Conservation (phyloP, 2,888 invertebrate genomes). For the Drosophila algonquin region DNA sequence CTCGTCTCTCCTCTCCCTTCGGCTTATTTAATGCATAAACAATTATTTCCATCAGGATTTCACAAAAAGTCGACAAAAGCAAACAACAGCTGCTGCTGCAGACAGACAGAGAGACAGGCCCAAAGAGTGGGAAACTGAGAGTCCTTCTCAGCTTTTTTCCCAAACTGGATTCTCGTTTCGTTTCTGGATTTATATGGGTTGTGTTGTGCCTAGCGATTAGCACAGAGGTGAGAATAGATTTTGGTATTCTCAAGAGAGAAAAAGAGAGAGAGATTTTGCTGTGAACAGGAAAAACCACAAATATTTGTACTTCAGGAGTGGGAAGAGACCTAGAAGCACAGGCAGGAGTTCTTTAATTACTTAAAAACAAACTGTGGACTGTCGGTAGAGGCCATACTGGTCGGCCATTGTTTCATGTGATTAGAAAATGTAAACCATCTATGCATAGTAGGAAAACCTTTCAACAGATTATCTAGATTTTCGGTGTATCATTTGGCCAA, state of each 20-base stretch:
- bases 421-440: neutral
- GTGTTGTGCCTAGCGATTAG: slow-evolving; percentile 59
- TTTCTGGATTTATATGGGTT: neutral
- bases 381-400: neutral
- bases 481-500: neutral
- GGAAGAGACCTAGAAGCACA: neutral
- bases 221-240: slow-evolving; percentile 43
- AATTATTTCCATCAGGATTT: slow-evolving; percentile 81
- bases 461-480: slow-evolving; percentile 4
- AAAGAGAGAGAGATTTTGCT: slow-evolving; percentile 32
- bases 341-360: slow-evolving; percentile 57
- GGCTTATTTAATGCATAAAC: slow-evolving; percentile 82
- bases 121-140: slow-evolving; percentile 17
- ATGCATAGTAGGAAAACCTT: slow-evolving; percentile 3
- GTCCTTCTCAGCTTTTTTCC: slow-evolving; percentile 17
- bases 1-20: slow-evolving; percentile 35
- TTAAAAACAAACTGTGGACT: slow-evolving; percentile 48
- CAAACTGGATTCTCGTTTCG: slow-evolving; percentile 60
- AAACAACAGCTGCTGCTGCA: slow-evolving; percentile 55
- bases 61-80: slow-evolving; percentile 76
- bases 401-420: neutral
- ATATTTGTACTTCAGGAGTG: too few species aligned
- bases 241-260: slow-evolving; percentile 14
- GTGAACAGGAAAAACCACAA: slow-evolving; percentile 60
- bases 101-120: neutral